A percentile compares a stretch with the other conserved stretches of the same genome.
Evolutionary conservation across 2,888 invertebrate genomes (phyloP).

Genomic region (Onthophagus sagittarius): DNA sequence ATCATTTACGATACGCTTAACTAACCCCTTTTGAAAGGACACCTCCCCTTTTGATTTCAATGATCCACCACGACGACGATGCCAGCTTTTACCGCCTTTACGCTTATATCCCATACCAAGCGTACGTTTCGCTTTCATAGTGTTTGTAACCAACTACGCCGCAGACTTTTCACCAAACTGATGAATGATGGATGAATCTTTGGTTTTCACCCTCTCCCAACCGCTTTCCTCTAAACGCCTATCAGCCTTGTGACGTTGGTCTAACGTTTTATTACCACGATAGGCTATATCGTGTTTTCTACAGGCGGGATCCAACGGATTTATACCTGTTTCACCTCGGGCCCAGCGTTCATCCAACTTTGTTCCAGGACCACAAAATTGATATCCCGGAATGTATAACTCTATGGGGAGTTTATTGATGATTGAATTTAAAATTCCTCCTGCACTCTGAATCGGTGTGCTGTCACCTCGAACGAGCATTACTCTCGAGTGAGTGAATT

Average conservation of each 20-base stretch:
- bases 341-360: slow-evolving; percentile 12
- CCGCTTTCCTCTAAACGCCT: slow-evolving; percentile 14
- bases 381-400: slow-evolving; percentile 12
- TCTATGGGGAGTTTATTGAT: slow-evolving; percentile 29
- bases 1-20: too few relatives aligned
- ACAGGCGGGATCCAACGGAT: slow-evolving; percentile 10
- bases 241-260: slow-evolving; percentile 18
- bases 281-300: slow-evolving; percentile 17
- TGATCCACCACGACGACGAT: too few relatives aligned
- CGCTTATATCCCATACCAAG: too few relatives aligned
- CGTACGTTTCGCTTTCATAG: slow-evolving; percentile 11
- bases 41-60: too few relatives aligned
- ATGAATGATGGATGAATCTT: slow-evolving; percentile 14
- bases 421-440: slow-evolving; percentile 5
- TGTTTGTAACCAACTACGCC: slow-evolving; percentile 11
- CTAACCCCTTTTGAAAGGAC: too few relatives aligned
- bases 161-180: slow-evolving; percentile 19
- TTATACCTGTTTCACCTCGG: slow-evolving; percentile 13
- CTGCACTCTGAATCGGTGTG: slow-evolving; percentile 26
- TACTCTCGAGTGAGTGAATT: not conserved
- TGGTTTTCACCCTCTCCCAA: slow-evolving; percentile 16
- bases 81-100: too few relatives aligned
- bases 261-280: not conserved
- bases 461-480: slow-evolving; percentile 27
- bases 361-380: slow-evolving; percentile 15